These are phyloP conservation scores for Cinara cedri DNA, from an alignment of 2,888 invertebrate genomes.

Conservation along the genomic window DNA sequence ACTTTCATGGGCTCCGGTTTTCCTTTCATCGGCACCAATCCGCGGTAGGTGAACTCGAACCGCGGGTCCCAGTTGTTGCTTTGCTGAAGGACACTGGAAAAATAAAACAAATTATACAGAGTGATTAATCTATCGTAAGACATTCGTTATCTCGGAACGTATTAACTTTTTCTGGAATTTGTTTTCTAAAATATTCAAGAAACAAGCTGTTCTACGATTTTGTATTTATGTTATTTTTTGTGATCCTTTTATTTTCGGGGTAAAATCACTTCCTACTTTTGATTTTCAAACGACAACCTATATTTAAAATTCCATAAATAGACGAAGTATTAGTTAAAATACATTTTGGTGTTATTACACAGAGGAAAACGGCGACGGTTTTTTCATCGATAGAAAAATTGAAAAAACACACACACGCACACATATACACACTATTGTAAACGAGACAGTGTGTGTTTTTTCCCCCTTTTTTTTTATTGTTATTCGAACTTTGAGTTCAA, in stretches of 20 bases:
- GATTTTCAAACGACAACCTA: not conserved
- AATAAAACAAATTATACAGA: constrained; percentile 58
- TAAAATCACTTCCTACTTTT: not conserved
- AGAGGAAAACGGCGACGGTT: not conserved
- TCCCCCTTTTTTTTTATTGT: not conserved
- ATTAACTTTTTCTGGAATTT: no score
- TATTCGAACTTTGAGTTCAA: constrained; percentile 11
- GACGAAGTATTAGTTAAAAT: no score
- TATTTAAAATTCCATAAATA: no score
- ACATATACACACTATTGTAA: not conserved
- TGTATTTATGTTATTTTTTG: no score
- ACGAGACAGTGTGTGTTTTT: not conserved
- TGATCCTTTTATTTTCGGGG: not conserved
- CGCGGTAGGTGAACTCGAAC: constrained; percentile 83
- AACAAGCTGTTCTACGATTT: no score
- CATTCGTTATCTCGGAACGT: no score
- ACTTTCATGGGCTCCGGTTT: constrained; percentile 93
- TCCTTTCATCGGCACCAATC: constrained; percentile 90
- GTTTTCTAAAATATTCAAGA: no score
- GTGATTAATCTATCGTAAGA: no score
- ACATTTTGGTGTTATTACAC: not conserved
- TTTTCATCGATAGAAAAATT: not conserved
- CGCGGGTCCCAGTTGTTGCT: constrained; percentile 83
- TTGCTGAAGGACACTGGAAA: constrained; percentile 76
- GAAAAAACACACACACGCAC: no score